Evolutionary conservation across 2,888 invertebrate genomes (phyloP).

Genomic region (Chloroclysta siterata): DNA sequence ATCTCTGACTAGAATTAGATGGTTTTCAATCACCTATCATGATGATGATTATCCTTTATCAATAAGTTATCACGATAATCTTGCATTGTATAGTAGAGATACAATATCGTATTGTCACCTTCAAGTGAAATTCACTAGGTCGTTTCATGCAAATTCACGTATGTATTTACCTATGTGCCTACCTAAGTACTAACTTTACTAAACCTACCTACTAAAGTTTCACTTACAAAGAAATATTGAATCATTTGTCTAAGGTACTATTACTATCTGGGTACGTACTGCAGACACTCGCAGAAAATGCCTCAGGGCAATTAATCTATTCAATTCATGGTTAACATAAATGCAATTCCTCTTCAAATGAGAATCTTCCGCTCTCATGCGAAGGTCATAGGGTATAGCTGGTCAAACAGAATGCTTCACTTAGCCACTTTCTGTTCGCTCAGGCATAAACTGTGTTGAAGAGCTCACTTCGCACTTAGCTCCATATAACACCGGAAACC

Average conservation of each 20-base stretch:
- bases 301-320: too few relatives aligned
- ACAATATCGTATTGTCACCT: constrained; percentile 20
- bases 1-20: constrained; percentile 15
- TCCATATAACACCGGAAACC: background rate
- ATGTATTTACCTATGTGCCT: background rate
- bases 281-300: too few relatives aligned
- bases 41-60: constrained; percentile 18
- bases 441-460: background rate
- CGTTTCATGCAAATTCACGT: constrained; percentile 12
- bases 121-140: constrained; percentile 18
- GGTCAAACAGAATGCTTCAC: too few relatives aligned
- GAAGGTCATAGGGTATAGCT: too few relatives aligned
- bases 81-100: constrained; percentile 24
- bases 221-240: background rate
- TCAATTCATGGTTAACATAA: too few relatives aligned
- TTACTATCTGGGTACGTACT: too few relatives aligned
- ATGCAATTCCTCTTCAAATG: too few relatives aligned
- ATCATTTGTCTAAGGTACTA: too few relatives aligned
- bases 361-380: too few relatives aligned
- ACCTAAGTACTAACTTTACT: background rate
- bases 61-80: constrained; percentile 29
- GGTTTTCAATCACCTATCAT: constrained; percentile 20
- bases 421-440: background rate
- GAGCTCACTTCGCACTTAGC: background rate
- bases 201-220: background rate